phyloP scores from a whole-genome alignment of 2,113 vertebrate species.

The Myocastor coypus region DNA sequence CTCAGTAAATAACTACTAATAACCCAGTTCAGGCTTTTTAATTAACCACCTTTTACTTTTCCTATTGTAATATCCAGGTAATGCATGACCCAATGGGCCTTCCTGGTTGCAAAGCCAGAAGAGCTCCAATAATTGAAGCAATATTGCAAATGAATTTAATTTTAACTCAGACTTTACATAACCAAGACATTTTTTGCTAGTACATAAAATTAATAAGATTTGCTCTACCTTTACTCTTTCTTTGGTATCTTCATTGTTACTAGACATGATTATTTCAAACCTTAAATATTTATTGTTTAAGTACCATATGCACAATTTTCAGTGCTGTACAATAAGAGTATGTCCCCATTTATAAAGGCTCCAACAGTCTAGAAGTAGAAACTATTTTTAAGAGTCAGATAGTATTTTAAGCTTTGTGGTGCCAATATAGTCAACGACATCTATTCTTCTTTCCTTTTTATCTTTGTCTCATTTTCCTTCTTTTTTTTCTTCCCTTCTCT shows the following conservation, averaged over 20 bases:
- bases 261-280: conserved; percentile 41
- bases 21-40: conserved; percentile 53
- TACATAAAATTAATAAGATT: conserved; percentile 56
- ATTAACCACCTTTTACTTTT: conserved; percentile 66
- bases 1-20: conserved; percentile 66
- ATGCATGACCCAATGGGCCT: not conserved
- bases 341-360: not conserved
- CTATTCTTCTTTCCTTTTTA: not conserved
- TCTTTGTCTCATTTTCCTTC: not conserved
- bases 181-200: conserved; percentile 57
- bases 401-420: not conserved
- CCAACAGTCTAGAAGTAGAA: not conserved
- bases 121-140: conserved; percentile 33
- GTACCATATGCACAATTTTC: not conserved
- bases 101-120: conserved; percentile 43
- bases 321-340: not conserved
- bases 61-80: conserved; percentile 25
- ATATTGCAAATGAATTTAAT: conserved; percentile 51
- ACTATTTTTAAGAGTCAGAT: not conserved
- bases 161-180: conserved; percentile 40
- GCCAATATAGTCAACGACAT: not conserved
- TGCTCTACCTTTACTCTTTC: conserved; percentile 32
- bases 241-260: conserved; percentile 48
- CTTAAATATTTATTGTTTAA: conserved; percentile 19
- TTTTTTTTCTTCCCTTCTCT: not conserved